phyloP scores from a whole-genome alignment of 2,888 invertebrate genomes.

The Melitaea athalia region DNA sequence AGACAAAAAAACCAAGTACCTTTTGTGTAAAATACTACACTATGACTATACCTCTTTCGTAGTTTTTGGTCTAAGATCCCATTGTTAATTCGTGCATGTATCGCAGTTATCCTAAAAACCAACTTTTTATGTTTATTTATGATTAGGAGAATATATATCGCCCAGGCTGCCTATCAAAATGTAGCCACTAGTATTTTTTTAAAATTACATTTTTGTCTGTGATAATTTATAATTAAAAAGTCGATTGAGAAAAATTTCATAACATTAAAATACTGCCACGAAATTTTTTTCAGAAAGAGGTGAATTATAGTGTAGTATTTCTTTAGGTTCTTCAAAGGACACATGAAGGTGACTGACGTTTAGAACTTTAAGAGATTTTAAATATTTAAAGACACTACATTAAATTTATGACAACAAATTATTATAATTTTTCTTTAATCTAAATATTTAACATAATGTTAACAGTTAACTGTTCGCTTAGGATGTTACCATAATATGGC shows the following conservation, averaged over 20 bases:
- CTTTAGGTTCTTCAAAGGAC: not conserved
- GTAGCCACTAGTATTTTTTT: no score
- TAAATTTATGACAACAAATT: not conserved
- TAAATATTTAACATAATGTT: not conserved
- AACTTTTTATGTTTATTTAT: no score
- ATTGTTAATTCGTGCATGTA: no score
- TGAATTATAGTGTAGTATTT: not conserved
- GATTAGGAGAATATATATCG: no score
- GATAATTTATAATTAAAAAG: not conserved
- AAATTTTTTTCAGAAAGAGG: not conserved
- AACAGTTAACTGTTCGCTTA: not conserved
- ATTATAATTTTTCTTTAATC: not conserved
- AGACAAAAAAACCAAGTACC: not conserved
- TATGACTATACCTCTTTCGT: constrained; percentile 4
- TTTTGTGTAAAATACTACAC: not conserved
- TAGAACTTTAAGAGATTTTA: not conserved
- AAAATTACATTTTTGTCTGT: no score
- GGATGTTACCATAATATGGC: not conserved
- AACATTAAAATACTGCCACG: not conserved
- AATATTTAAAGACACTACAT: constrained; percentile 10
- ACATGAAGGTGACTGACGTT: not conserved
- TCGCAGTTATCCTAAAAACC: no score
- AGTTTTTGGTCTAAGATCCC: no score
- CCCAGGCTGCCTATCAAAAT: no score
- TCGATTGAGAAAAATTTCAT: not conserved